Conservation (phyloP, 2,888 invertebrate genomes). For the Caenorhabditis japonica region DNA sequence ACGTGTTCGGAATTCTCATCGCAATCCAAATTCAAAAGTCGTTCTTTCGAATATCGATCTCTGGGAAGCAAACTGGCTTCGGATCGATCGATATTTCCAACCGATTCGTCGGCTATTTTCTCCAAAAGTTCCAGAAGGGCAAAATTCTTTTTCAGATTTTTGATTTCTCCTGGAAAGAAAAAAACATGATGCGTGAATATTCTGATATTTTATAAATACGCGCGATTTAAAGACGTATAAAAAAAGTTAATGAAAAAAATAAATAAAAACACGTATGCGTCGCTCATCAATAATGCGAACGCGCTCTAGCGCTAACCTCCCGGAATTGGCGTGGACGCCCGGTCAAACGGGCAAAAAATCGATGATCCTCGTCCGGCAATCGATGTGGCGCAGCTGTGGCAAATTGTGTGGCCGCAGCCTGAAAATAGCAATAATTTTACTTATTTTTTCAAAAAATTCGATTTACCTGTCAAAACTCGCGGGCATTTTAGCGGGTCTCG, state of each 20-base stretch:
- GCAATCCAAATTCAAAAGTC: slow-evolving; percentile 78
- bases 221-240: too few relatives aligned
- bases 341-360: slow-evolving; percentile 81
- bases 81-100: not conserved
- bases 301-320: slow-evolving; percentile 48
- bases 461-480: slow-evolving; percentile 50
- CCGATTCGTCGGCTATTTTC: slow-evolving; percentile 75
- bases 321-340: slow-evolving; percentile 80
- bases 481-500: slow-evolving; percentile 46
- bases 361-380: slow-evolving; percentile 33
- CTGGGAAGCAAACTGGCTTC: not conserved
- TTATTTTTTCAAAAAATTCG: not conserved
- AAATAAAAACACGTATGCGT: too few relatives aligned
- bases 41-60: slow-evolving; percentile 46
- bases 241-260: too few relatives aligned
- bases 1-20: slow-evolving; percentile 81
- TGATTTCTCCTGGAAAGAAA: slow-evolving; percentile 67
- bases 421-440: not conserved
- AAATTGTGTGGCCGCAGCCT: slow-evolving; percentile 81
- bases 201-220: too few relatives aligned
- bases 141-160: slow-evolving; percentile 81
- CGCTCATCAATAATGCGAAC: too few relatives aligned
- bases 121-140: slow-evolving; percentile 81
- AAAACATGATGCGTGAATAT: too few relatives aligned
- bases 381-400: slow-evolving; percentile 79